phyloP scores from a whole-genome alignment of 2,797 vertebrate genomes.

The Melanotaenia trifasciata region DNA sequence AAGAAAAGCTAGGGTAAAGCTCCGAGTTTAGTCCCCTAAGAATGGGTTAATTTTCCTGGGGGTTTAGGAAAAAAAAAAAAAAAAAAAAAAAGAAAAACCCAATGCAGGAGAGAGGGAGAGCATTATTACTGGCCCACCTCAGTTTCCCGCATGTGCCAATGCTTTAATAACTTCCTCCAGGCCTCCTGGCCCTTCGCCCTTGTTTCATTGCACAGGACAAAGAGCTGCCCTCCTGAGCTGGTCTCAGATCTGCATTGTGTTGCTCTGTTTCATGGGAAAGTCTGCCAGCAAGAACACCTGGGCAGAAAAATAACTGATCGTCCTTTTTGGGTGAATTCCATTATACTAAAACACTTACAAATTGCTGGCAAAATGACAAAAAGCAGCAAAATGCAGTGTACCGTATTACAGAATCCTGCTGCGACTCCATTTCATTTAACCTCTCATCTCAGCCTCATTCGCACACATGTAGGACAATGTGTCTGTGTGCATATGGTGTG shows the following conservation, averaged over 20 bases:
- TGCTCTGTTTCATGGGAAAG: conserved; percentile 58
- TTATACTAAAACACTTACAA: conserved; percentile 23
- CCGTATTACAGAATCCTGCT: conserved; percentile 74
- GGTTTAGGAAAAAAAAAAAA: conserved; percentile 74
- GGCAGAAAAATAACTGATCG: conserved; percentile 22
- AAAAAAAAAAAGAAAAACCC: conserved; percentile 63
- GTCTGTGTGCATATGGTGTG: conserved; percentile 76
- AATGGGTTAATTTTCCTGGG: conserved; percentile 82
- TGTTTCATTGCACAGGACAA: conserved; percentile 73
- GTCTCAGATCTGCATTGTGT: conserved; percentile 54
- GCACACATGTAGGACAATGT: conserved; percentile 74
- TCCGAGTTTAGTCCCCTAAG: conserved; percentile 83
- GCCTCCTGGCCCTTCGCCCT: conserved; percentile 78
- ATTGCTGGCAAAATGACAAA: conserved; percentile 38
- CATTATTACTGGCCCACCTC: conserved; percentile 83
- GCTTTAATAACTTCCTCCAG: conserved; percentile 85
- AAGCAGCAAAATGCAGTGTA: conserved; percentile 18
- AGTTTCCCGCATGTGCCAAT: conserved; percentile 77
- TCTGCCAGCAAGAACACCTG: conserved; percentile 68
- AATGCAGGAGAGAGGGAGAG: conserved; percentile 75
- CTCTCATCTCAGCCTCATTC: conserved; percentile 92
- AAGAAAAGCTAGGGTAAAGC: conserved; percentile 83
- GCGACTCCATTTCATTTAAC: conserved; percentile 90
- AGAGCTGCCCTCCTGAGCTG: conserved; percentile 63
- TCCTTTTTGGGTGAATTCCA: conserved; percentile 32